phyloP scores from a whole-genome alignment of 2,888 invertebrate species.

The Callosobruchus maculatus region DNA sequence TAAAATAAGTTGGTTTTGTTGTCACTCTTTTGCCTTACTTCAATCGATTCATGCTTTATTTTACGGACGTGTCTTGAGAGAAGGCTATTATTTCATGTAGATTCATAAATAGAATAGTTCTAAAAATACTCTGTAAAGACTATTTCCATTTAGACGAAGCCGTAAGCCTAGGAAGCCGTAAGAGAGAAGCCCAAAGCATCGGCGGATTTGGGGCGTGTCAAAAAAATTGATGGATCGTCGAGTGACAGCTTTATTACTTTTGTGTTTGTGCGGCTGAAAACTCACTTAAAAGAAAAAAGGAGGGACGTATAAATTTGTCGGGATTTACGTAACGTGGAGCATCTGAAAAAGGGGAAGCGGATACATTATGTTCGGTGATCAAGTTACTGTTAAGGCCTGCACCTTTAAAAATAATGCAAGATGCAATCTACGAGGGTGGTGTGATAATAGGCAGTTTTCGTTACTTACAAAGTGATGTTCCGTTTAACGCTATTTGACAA shows the following conservation, averaged over 20 bases:
- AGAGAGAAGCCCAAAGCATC: slow-evolving; percentile 3
- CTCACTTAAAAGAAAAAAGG: neutral
- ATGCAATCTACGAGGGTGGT: no score
- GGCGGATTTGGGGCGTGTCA: slow-evolving; percentile 1
- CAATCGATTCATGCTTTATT: no score
- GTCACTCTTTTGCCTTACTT: no score
- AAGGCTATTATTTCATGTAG: no score
- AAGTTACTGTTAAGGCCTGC: neutral
- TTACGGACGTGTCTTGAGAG: no score
- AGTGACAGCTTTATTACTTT: slow-evolving; percentile 4
- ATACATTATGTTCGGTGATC: neutral
- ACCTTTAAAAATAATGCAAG: no score
- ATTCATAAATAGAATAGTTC: neutral
- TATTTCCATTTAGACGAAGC: neutral
- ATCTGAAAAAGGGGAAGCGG: neutral
- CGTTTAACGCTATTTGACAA: no score
- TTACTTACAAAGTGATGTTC: no score
- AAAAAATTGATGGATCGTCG: slow-evolving; percentile 4
- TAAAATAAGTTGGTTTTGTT: no score
- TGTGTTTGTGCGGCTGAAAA: neutral
- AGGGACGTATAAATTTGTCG: neutral
- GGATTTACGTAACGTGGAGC: neutral
- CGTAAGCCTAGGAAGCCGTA: neutral
- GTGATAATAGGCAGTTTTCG: no score
- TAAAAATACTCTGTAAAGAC: neutral